Percentiles rank a stretch among this genome's conserved stretches.
These are phyloP conservation scores for Syrista parreyssii DNA, from an alignment of 2,888 invertebrate species.

Conservation along the genomic window DNA sequence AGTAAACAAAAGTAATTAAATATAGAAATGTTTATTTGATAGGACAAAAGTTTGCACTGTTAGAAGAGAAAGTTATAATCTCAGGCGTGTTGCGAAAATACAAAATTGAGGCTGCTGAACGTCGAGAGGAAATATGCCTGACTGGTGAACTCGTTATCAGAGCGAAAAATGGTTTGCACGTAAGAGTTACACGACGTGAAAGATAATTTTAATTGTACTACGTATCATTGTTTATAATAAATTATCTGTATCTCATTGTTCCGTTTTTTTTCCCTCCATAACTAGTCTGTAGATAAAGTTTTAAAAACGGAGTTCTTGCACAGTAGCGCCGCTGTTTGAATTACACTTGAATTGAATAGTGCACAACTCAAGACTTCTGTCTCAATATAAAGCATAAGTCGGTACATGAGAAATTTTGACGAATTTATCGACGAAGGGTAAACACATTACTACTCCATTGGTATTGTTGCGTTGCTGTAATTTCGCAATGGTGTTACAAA, in stretches of 20 bases:
- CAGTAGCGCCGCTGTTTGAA: background rate
- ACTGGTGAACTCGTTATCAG: conserved; percentile 72
- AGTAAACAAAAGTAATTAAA: background rate
- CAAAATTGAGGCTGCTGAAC: conserved; percentile 69
- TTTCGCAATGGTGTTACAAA: background rate
- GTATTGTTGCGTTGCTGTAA: background rate
- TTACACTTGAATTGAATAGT: background rate
- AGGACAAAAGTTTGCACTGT: conserved; percentile 72
- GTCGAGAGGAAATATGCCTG: conserved; percentile 70
- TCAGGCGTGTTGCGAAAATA: conserved; percentile 71
- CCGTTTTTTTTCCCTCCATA: background rate
- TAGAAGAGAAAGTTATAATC: conserved; percentile 71
- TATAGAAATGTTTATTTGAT: conserved; percentile 8
- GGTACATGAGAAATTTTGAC: background rate
- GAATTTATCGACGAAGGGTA: background rate
- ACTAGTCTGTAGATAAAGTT: background rate
- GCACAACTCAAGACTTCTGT: background rate
- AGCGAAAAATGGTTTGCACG: conserved; percentile 70
- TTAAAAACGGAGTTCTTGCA: background rate
- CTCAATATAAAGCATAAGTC: background rate
- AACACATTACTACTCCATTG: background rate
- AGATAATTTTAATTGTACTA: background rate
- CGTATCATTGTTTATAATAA: background rate
- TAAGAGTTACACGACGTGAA: conserved; percentile 62
- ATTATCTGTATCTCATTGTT: background rate